A percentile compares a stretch with the other conserved stretches of the same genome.
phyloP scores from a whole-genome alignment of 37 sponge, comb jelly and placozoan genomes.

The Oopsacas minuta region DNA sequence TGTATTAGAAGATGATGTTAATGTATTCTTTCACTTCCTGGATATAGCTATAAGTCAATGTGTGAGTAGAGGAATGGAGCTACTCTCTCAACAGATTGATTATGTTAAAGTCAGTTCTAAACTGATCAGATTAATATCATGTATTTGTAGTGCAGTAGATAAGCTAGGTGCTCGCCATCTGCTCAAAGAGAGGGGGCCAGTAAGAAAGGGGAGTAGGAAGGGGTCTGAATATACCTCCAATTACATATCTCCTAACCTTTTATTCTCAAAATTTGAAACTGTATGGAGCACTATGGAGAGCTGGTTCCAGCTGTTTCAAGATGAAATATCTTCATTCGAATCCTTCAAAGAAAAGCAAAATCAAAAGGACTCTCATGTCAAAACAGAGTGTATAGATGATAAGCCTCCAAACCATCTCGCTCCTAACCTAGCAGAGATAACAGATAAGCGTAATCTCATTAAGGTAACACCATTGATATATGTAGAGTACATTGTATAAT shows the following conservation, averaged over 20 bases:
- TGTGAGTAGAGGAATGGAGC: neutral
- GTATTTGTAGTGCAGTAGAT: neutral
- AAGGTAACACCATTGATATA: neutral
- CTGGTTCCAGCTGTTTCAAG: constrained; percentile 64
- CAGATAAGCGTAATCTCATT: neutral
- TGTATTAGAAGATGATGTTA: neutral
- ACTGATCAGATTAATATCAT: neutral
- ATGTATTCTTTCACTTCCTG: neutral
- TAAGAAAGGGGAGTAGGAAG: constrained; percentile 17
- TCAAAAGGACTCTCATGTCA: neutral
- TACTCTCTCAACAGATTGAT: constrained; percentile 7
- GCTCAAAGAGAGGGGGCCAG: neutral
- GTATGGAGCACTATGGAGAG: constrained; percentile 54
- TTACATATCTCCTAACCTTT: constrained; percentile 9
- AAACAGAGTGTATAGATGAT: neutral
- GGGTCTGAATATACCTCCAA: neutral
- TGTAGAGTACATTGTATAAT: neutral
- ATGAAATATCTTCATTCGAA: constrained; percentile 29
- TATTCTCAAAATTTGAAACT: constrained; percentile 40
- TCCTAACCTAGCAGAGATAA: neutral
- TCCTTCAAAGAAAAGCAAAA: neutral
- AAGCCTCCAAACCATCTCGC: neutral
- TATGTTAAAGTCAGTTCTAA: neutral
- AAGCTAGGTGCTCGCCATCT: neutral
- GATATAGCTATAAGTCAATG: neutral